These are phyloP conservation scores for Chrysolophus pictus DNA, from an alignment of 2,797 vertebrate genomes.

Conservation along the genomic window DNA sequence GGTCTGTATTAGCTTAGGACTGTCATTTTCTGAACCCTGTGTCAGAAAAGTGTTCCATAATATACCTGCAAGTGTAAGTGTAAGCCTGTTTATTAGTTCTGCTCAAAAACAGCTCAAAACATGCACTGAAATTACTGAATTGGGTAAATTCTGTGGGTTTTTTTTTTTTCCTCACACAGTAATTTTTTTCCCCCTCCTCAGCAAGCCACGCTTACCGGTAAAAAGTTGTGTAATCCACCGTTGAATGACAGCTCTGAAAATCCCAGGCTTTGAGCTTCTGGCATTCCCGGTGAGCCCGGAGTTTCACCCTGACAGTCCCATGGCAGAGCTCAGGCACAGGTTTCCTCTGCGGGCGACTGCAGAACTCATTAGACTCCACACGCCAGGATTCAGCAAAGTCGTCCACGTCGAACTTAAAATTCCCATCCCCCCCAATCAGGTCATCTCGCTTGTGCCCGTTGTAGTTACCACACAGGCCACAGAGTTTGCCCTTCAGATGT, in stretches of 20 bases:
- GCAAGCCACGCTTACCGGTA: constrained; percentile 84
- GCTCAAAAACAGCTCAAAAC: neutral
- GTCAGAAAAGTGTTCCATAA: neutral
- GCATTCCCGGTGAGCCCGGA: constrained; percentile 94
- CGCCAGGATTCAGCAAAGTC: constrained; percentile 98
- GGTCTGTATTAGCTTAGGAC: neutral
- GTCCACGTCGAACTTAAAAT: constrained; percentile 96
- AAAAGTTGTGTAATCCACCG: constrained; percentile 90
- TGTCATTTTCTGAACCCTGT: neutral
- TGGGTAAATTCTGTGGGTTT: neutral
- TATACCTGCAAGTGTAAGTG: neutral
- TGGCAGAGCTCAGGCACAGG: constrained; percentile 89
- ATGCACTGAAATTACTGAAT: neutral
- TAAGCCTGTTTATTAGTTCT: neutral
- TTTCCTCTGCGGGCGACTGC: constrained; percentile 84
- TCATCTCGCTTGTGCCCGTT: constrained; percentile 96
- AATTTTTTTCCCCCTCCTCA: neutral
- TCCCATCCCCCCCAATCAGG: constrained; percentile 92
- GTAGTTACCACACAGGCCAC: constrained; percentile 97
- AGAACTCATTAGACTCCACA: constrained; percentile 92
- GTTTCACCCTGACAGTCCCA: constrained; percentile 91
- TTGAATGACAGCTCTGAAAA: constrained; percentile 93
- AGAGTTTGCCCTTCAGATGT: constrained; percentile 91
- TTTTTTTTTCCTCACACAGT: neutral
- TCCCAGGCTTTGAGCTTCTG: constrained; percentile 96